Percentiles rank a stretch among this genome's conserved stretches.
These are phyloP conservation scores for Meandrusa payeni DNA, from an alignment of 2,888 invertebrate genomes.

Conservation along the genomic window DNA sequence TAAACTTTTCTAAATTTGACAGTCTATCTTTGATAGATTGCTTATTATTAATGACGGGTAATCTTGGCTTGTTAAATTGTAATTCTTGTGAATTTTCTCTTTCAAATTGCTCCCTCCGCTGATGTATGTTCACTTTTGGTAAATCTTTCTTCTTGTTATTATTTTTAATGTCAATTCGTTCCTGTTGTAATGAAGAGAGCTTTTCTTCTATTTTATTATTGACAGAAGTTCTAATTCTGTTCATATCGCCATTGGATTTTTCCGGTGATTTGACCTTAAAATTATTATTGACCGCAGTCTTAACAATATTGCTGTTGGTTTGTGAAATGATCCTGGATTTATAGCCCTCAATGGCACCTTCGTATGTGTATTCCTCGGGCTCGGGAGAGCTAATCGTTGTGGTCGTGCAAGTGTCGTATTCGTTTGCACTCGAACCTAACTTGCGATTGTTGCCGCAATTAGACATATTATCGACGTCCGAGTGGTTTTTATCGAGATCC, in stretches of 20 bases:
- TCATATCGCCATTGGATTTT: slow-evolving; percentile 59
- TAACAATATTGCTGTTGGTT: slow-evolving; percentile 70
- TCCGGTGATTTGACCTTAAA: slow-evolving; percentile 72
- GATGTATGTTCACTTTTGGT: slow-evolving; percentile 91
- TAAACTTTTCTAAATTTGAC: slow-evolving; percentile 84
- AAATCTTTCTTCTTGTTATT: slow-evolving; percentile 79
- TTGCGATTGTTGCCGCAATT: slow-evolving; percentile 71
- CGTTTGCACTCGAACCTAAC: slow-evolving; percentile 75
- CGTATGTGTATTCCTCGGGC: slow-evolving; percentile 91
- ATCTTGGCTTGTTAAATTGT: slow-evolving; percentile 73
- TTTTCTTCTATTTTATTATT: slow-evolving; percentile 83
- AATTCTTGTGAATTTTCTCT: slow-evolving; percentile 81
- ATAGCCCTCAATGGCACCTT: slow-evolving; percentile 93
- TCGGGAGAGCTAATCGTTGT: slow-evolving; percentile 85
- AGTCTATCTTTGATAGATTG: slow-evolving; percentile 87
- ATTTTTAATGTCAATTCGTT: slow-evolving; percentile 68
- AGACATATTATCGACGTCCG: slow-evolving; percentile 74
- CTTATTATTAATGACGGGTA: slow-evolving; percentile 83
- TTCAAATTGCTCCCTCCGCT: slow-evolving; percentile 91
- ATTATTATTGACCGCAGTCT: slow-evolving; percentile 66
- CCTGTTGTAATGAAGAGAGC: slow-evolving; percentile 80
- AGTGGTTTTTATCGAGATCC: slow-evolving; percentile 78
- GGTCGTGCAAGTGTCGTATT: slow-evolving; percentile 85
- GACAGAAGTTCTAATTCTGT: slow-evolving; percentile 72
- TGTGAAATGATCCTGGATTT: slow-evolving; percentile 87